These are phyloP conservation scores for Tringa solitaria DNA, from an alignment of 2,113 vertebrate species.

Conservation along the genomic window DNA sequence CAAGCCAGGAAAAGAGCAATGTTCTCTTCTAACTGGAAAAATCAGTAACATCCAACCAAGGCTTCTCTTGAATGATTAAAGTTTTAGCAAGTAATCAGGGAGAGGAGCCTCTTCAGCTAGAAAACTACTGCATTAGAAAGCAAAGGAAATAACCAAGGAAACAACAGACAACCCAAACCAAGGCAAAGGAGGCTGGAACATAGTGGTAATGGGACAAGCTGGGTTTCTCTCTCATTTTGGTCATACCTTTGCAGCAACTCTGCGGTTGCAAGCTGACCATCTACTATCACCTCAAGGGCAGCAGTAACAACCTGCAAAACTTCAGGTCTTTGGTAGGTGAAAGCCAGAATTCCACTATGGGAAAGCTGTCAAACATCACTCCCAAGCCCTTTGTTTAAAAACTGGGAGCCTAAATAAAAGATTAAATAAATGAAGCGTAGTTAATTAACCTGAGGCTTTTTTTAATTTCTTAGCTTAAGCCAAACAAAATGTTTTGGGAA, in stretches of 20 bases:
- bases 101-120: neutral
- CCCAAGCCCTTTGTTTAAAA: neutral
- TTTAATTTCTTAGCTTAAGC: neutral
- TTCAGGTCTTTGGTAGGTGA: neutral
- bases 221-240: neutral
- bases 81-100: neutral
- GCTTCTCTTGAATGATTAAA: neutral
- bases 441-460: neutral
- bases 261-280: neutral
- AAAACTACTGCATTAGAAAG: neutral
- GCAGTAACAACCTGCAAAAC: neutral
- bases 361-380: neutral
- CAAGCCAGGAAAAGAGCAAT: neutral
- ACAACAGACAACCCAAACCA: neutral
- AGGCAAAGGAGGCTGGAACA: neutral
- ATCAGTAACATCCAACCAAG: neutral
- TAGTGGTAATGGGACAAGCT: rapidly evolving
- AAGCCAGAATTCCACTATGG: neutral
- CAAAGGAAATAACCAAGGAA: neutral
- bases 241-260: neutral
- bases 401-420: neutral
- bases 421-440: neutral
- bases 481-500: neutral
- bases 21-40: neutral
- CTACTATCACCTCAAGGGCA: neutral